A percentile compares a stretch with the other conserved stretches of the same genome.
Evolutionary conservation across 1,140 invertebrate species (phyloP).

Genomic region (Subanguina moxae): DNA sequence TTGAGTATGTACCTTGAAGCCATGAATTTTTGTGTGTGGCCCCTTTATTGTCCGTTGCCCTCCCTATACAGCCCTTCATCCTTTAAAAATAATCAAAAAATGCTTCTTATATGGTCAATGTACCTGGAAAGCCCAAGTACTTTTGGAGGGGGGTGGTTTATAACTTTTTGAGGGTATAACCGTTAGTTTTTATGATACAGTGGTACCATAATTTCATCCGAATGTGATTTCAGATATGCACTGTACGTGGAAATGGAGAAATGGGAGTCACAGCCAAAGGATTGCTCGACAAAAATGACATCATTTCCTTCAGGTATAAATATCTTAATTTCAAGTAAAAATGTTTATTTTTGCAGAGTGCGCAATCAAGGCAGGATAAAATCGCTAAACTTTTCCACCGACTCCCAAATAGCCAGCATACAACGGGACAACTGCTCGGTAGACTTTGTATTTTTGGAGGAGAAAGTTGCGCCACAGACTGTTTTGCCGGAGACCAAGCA

Average conservation of each 20-base stretch:
- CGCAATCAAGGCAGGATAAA: conserved; percentile 19
- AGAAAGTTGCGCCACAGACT: background rate
- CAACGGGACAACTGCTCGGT: conserved; percentile 11
- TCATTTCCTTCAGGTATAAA: conserved; percentile 22
- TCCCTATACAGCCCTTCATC: too few species aligned
- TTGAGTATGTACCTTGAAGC: too few species aligned
- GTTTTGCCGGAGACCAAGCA: background rate
- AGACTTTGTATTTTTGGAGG: conserved; percentile 31
- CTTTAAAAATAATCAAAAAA: too few species aligned
- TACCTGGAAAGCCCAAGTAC: too few species aligned
- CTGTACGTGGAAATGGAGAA: conserved; percentile 29
- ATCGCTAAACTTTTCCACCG: conserved; percentile 30
- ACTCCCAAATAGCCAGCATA: conserved; percentile 19
- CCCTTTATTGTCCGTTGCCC: too few species aligned
- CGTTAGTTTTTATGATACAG: too few species aligned
- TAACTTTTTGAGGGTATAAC: too few species aligned
- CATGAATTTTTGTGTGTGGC: too few species aligned
- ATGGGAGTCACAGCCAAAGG: conserved; percentile 34
- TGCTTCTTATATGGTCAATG: too few species aligned
- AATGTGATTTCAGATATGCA: conserved; percentile 36
- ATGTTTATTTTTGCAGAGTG: conserved; percentile 18
- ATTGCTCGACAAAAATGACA: conserved; percentile 19
- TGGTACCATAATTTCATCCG: too few species aligned
- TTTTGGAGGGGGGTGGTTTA: too few species aligned
- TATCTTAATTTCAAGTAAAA: background rate